Base-by-base conservation (phyloP, 2,888 invertebrate species). In the Microplitis deprimator region DNA sequence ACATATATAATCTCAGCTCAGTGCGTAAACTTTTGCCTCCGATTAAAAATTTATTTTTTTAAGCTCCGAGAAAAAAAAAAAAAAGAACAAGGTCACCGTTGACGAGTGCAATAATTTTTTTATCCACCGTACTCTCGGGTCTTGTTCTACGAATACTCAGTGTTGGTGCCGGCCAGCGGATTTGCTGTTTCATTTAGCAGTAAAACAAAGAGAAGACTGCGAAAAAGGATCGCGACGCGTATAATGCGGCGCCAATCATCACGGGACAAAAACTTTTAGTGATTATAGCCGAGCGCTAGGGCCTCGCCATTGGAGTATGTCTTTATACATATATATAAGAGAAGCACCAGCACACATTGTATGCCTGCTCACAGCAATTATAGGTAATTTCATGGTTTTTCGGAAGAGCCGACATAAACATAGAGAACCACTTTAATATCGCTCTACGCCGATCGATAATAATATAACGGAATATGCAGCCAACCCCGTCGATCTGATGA, bases 331-430 rank as follows among this genome's bases (percentile, higher is more conserved):
- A 64, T 39, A 6, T 59, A 41, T 17, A 73, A 77, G 73, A 71
- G 70, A 71, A 65, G 29, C 77, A 70, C 29, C 71, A 50, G 10
- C 13, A 13, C 13, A 50, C 50, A 3, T 50, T 8, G 72, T 76
- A 61, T 67, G 68, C 67, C 60, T 69, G 73, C 77, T 75, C 77
- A 68, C 50, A 79, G 81, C 85, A 85, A 88, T 88, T 89, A 89
- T 88, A 85, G 84, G 84, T 88, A 89, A 89, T 89, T 89, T 87
- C 84, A 86, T 85, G 84, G 81, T 85, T 86, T 86, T 88, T 87
- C 83, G 86, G 85, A 80, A 82, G 85, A 86, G 84, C 84, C 84
- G 83, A 79, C 86, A 85, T 87, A 89, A 88, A 86, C 86, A 88
- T 83, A 88, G 88, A 89, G 87, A 84, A 81, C 77, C 87, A 83